Evolutionary conservation across 2,797 vertebrate genomes (phyloP).

Genomic region (Setipinna tenuifilis): DNA sequence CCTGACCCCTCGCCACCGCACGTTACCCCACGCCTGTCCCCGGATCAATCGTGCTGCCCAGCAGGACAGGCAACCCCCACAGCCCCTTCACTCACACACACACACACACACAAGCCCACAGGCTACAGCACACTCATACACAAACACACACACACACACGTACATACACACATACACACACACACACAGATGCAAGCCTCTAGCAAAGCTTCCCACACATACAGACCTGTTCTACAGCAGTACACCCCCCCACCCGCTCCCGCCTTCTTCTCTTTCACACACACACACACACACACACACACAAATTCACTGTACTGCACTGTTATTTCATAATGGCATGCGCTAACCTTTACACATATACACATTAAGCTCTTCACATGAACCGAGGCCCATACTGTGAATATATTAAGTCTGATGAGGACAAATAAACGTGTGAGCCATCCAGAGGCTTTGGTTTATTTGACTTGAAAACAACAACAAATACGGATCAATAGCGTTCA

Average conservation of each 20-base stretch:
- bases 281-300: conserved; percentile 20
- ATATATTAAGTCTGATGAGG: conserved; percentile 57
- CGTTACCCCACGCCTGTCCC: conserved; percentile 28
- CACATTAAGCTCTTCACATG: conserved; percentile 32
- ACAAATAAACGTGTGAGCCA: conserved; percentile 55
- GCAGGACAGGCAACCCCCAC: conserved; percentile 49
- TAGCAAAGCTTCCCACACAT: conserved; percentile 35
- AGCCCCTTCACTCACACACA: conserved; percentile 27
- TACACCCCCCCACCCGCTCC: too few relatives aligned
- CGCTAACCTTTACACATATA: conserved; percentile 32
- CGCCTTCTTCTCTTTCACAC: conserved; percentile 25
- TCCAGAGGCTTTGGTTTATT: conserved; percentile 43
- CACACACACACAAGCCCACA: neutral
- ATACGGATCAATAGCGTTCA: conserved; percentile 60
- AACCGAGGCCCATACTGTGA: neutral
- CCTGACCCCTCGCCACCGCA: conserved; percentile 64
- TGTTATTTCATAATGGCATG: neutral
- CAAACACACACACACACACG: conserved; percentile 44
- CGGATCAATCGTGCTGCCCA: conserved; percentile 68
- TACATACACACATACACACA: conserved; percentile 28
- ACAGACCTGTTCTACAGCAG: neutral
- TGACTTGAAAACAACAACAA: conserved; percentile 53
- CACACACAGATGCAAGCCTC: neutral
- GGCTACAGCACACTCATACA: conserved; percentile 25
- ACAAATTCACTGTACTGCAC: neutral